These are phyloP conservation scores for Neoseiulus cucumeris DNA, from an alignment of 1,140 invertebrate species.

Conservation along the genomic window DNA sequence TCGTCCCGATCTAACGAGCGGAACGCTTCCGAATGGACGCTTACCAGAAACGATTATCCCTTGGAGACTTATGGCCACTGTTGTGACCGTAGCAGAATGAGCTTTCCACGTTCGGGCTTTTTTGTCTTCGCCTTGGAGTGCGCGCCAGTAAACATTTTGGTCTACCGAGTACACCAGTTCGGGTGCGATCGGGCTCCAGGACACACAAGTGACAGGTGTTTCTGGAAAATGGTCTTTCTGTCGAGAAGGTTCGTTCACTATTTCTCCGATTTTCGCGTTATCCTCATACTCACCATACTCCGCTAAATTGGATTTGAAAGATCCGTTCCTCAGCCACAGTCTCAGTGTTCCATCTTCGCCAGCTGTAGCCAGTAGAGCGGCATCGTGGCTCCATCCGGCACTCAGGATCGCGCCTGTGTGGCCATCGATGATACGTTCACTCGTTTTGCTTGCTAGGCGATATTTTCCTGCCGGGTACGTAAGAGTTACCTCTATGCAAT, in stretches of 20 bases:
- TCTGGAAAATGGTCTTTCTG: no score
- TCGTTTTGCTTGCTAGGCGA: neutral
- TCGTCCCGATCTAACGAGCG: no score
- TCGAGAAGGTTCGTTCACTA: neutral
- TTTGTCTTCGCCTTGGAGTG: neutral
- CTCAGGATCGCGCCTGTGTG: conserved; percentile 68
- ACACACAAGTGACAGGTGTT: conserved; percentile 52
- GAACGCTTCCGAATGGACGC: neutral
- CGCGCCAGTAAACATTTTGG: conserved; percentile 37
- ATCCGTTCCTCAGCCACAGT: conserved; percentile 87
- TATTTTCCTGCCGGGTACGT: neutral
- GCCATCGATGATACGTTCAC: conserved; percentile 39
- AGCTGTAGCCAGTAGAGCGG: conserved; percentile 65
- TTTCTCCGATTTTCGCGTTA: neutral
- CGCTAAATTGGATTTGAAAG: conserved; percentile 71
- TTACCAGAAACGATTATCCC: conserved; percentile 11
- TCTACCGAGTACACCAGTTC: conserved; percentile 73
- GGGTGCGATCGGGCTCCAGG: conserved; percentile 58
- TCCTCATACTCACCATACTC: conserved; percentile 56
- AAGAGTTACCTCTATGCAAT: neutral
- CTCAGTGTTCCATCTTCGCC: conserved; percentile 91
- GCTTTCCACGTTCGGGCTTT: neutral
- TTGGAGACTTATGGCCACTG: neutral
- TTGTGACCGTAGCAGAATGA: neutral
- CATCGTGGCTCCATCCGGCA: conserved; percentile 69